Evolutionary conservation across 2,797 vertebrate species (phyloP), one percentile per base, ranked within the genome.

Genomic region (Gymnocypris eckloni): DNA sequence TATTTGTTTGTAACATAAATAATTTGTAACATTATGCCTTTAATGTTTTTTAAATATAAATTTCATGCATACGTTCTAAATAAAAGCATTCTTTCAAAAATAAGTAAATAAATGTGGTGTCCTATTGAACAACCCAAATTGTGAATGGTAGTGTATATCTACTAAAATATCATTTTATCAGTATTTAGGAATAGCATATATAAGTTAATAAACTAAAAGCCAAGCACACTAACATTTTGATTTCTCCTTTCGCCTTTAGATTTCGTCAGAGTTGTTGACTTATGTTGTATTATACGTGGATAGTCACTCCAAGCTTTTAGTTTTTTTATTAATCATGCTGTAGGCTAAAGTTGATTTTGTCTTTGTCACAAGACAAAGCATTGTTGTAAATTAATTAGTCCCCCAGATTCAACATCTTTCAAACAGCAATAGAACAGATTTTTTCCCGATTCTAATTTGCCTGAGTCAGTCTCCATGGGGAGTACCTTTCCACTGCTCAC

Each of bases 401-500:
- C 61, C 13, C 12, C 41, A 22, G 48, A 11, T 20, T 37, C 75
- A 67, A 78, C 67, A 41, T 33, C 54, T 28, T 43, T 83, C 16
- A 20, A 79, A 48, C 59, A 82, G 67, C 22, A 71, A 70, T 4
- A 9, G 79, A 81, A 79, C 72, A 84, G 18, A 84, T 84, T 87
- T 86, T 80, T 13, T 33, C 66, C 83, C 59, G 2, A 41, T 81
- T 82, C 45, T 7, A 80, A 86, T 87, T 87, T 78, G 67, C 87
- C 76, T 88, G 84, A 90, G 85, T 88, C 85, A 89, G 75, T 71
- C 82, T 82, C 69, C 73, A 70, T 83, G 64, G 69, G 88, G 83
- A 86, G 41, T 86, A 86, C 86, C 79, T 81, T 91, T 86, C 84
- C 77, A 50, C 69, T 39, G 37, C 78, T 90, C 87, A 89, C 90